phyloP scores from a whole-genome alignment of 1,140 invertebrate species.

The Calliphora vicina region DNA sequence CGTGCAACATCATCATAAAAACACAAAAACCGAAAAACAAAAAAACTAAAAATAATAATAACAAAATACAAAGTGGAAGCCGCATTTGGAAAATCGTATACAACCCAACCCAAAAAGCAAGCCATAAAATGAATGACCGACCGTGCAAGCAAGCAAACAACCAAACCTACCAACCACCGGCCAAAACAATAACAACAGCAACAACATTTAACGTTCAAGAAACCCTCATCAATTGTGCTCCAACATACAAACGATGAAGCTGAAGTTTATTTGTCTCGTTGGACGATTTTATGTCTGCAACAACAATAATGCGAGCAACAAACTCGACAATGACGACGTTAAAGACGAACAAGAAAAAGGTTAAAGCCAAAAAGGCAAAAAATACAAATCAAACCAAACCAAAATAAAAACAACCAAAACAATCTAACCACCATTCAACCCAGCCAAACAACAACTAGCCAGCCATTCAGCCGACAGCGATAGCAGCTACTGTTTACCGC shows the following conservation, averaged over 20 bases:
- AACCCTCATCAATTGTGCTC: conserved; percentile 17
- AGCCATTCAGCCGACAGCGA: conserved; percentile 33
- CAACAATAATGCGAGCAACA: not conserved
- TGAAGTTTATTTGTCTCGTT: conserved; percentile 35
- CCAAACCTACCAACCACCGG: not conserved
- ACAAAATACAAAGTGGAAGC: conserved; percentile 28
- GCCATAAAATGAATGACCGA: not conserved
- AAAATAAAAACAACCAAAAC: not conserved
- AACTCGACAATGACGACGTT: not conserved
- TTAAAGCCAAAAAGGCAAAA: conserved; percentile 25
- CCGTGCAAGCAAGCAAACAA: not conserved
- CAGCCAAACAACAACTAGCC: not conserved
- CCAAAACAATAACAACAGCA: too few species aligned
- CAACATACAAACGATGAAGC: not conserved
- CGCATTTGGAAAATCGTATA: not conserved
- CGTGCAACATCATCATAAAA: conserved; percentile 27
- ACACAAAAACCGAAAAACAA: not conserved
- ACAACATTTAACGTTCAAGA: not conserved
- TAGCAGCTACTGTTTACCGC: conserved; percentile 33
- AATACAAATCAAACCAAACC: too few species aligned
- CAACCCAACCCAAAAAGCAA: not conserved
- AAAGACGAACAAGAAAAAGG: not conserved
- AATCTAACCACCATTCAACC: not conserved
- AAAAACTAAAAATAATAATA: not conserved
- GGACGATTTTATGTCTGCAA: conserved; percentile 25